Base-by-base conservation (phyloP, 2,797 vertebrate genomes). In the Myotis pilosus region DNA sequence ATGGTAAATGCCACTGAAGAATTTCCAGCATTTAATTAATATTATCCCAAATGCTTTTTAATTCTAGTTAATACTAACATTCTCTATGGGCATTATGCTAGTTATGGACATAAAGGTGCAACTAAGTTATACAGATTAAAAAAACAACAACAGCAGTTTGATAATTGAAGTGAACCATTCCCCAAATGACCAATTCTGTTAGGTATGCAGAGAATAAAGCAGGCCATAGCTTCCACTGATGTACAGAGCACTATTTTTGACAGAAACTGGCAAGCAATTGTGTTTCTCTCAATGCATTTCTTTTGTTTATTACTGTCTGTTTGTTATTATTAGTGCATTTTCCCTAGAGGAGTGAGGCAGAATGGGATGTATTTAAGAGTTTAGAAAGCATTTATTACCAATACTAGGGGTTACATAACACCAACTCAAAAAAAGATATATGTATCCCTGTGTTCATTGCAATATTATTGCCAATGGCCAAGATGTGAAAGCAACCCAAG, bases 11-110 rank as follows among this genome's bases (percentile, higher is more conserved):
- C n/a, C 20, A 51, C 74, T 69, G 41, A 30, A 78, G 47, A 94
- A 72, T 47, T 92, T 60, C 69, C 25, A 79, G 66, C 72, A 88
- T 55, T 89, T 89, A 93, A 33, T 47, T 81, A 51, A 9, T 71
- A 33, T 84, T 92, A 69, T 86, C 79, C 44, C 68, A 22, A 89
- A 38, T 92, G 75, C 11, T 78, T 92, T 78, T 76, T 41, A 87
- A 44, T 85, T 84, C 36, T 55, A 55, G 23, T 51, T 53, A 55
- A 84, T 47, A 64, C 30, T 81, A 62, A 62, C 66, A 82, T 72
- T 19, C 1, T 25, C 36, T n/a, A 33, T 19, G 64, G n/a, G 8
- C n/a, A 11, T 62, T 78, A 53, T 30, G 22, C 22, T 83, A 62
- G 6, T 33, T 55, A 49, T 28, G 12, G 53, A 79, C 82, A 4